A percentile compares a stretch with the other conserved stretches of the same genome.
phyloP scores from a whole-genome alignment of 2,797 vertebrate genomes.

The Paguma larvata region DNA sequence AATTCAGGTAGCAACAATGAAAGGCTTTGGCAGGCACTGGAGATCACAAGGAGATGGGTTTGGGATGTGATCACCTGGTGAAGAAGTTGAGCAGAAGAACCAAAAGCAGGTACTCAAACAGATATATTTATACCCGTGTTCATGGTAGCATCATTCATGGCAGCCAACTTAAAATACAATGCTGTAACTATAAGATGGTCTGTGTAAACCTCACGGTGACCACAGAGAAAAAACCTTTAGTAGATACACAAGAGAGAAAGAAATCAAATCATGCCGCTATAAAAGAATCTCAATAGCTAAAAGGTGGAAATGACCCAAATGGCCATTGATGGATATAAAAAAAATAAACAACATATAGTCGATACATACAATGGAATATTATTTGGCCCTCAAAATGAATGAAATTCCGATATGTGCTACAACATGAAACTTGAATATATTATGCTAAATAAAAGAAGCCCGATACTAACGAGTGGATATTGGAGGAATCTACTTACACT shows the following conservation, averaged over 20 bases:
- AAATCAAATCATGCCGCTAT: not conserved
- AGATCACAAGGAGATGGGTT: not conserved
- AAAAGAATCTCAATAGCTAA: not conserved
- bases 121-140: not conserved
- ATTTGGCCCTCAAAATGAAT: not conserved
- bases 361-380: not conserved
- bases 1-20: not conserved
- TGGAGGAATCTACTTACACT: not conserved
- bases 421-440: not conserved
- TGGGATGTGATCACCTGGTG: not conserved
- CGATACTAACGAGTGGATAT: not conserved
- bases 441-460: not conserved
- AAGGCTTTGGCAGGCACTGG: not conserved
- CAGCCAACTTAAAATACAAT: not conserved
- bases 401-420: constrained; percentile 26
- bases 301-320: not conserved
- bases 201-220: not conserved
- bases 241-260: not conserved
- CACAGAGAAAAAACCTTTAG: not conserved
- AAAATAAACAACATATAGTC: not conserved
- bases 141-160: not conserved
- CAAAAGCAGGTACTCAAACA: not conserved
- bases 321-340: not conserved
- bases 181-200: not conserved
- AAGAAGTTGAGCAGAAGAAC: not conserved